Base-by-base conservation (phyloP, 30 jellyfish, hydroid and myxozoan species). In the Hydractinia echinata region DNA sequence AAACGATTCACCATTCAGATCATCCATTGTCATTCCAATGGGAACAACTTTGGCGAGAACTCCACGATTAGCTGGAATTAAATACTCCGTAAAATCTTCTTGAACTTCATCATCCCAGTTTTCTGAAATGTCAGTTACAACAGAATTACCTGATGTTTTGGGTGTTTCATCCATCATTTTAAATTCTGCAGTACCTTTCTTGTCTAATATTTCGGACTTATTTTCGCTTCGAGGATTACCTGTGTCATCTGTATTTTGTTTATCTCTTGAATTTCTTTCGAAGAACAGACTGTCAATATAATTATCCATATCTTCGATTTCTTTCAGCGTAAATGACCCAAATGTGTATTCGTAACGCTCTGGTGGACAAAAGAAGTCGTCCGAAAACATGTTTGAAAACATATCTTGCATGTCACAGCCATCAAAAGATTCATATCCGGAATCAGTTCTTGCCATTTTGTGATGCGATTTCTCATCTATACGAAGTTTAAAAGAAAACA, bases 1-100 rank as follows among this genome's bases (percentile, higher is more conserved):
- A 48, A 71, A 52, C 0, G 7, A 54, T 71, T 50, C 51, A 6
- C 81, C 81, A 50, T 50, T 71, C 10, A 71, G n/a, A 71, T 71
- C 81, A 50, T 71, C 51, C 81, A 71, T 71, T 50, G 81, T 20
- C 60, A 71, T 71, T 50, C 81, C 81, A 15, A 71, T 71, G 18
- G 81, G 81, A n/a, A 71, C n/a, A 10, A 7, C 9, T 20, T 71
- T 71, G 69, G 61, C 81, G 18, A 50, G 81, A 7, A 30, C 68
- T 1, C 81, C 81, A 7, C 55, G 69, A 52, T 71, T 5, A 50
- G n/a, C n/a, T 71, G 74, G 74, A 7, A 64, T n/a, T n/a, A 51
- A 6, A 13, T n/a, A 64, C 74, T 64, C 74, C 7, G n/a, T 60
- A 71, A 54, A 50, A 20, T 20, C 53, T 7, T 71, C 5, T 5